These are phyloP conservation scores for Nesoenas mayeri DNA, from an alignment of 2,113 vertebrate species.

Conservation along the genomic window DNA sequence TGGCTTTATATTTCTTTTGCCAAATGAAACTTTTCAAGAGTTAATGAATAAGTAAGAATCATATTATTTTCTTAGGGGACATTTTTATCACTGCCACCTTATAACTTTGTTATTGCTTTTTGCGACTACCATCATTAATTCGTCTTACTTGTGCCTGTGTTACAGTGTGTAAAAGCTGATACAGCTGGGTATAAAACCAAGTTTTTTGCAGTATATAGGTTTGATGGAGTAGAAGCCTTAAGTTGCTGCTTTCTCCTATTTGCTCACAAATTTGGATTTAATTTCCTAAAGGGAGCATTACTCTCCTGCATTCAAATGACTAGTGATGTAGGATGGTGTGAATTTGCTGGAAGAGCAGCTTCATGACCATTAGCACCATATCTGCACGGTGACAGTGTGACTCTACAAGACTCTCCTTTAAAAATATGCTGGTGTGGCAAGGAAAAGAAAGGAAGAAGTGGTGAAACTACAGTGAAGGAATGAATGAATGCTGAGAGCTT, in stretches of 20 bases:
- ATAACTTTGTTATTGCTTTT: constrained; percentile 24
- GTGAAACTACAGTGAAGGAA: neutral
- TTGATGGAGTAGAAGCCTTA: neutral
- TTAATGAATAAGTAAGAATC: constrained; percentile 79
- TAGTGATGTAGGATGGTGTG: neutral
- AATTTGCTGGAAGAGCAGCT: constrained; percentile 16
- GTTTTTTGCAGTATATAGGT: neutral
- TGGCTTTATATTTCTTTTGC: constrained; percentile 76
- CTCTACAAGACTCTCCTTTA: neutral
- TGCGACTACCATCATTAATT: constrained; percentile 29
- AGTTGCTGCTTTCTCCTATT: neutral
- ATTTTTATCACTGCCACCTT: neutral
- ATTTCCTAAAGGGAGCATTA: neutral
- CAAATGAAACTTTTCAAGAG: constrained; percentile 74
- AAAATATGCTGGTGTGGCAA: neutral
- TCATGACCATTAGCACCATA: neutral
- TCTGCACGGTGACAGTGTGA: neutral
- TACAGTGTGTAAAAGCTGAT: neutral
- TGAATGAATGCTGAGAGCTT: neutral
- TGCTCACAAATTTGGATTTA: neutral
- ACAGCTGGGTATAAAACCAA: neutral
- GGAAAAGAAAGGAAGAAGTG: neutral
- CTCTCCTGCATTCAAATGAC: neutral
- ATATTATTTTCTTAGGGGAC: constrained; percentile 39
- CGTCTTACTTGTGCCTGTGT: neutral